Evolutionary conservation across 2,113 vertebrate species (phyloP).

Genomic region (Sinocyclocheilus rhinocerous): DNA sequence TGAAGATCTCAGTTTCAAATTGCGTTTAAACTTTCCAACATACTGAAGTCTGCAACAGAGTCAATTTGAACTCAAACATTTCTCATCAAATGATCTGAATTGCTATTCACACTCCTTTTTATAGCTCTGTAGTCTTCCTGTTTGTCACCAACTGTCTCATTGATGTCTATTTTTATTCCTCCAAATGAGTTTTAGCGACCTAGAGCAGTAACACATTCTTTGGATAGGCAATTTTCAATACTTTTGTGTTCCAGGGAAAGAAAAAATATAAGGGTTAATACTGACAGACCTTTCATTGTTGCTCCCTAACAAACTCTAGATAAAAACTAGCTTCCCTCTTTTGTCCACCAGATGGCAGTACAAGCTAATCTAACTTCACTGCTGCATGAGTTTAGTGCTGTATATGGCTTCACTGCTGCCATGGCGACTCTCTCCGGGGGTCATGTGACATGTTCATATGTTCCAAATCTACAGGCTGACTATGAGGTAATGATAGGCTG

Average conservation of each 20-base stretch:
- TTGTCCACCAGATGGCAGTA: conserved; percentile 69
- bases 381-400: neutral
- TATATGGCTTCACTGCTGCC: neutral
- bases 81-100: no score
- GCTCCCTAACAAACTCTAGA: neutral
- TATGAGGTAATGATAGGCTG: conserved; percentile 64
- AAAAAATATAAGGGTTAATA: no score
- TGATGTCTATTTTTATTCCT: no score
- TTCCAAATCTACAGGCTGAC: conserved; percentile 62
- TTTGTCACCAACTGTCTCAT: no score
- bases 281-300: no score
- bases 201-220: no score
- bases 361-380: conserved; percentile 40
- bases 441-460: conserved; percentile 64
- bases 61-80: no score
- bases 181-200: no score
- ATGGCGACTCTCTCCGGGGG: conserved; percentile 38
- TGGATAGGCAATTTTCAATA: no score
- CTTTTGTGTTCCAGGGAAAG: no score
- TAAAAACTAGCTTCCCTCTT: neutral
- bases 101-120: no score
- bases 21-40: neutral
- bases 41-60: neutral
- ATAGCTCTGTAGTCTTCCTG: no score
- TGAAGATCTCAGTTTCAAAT: neutral